A percentile compares a stretch with the other conserved stretches of the same genome.
These are phyloP conservation scores for Pristionchus japonicus DNA, from an alignment of 2,888 invertebrate genomes.

Conservation along the genomic window DNA sequence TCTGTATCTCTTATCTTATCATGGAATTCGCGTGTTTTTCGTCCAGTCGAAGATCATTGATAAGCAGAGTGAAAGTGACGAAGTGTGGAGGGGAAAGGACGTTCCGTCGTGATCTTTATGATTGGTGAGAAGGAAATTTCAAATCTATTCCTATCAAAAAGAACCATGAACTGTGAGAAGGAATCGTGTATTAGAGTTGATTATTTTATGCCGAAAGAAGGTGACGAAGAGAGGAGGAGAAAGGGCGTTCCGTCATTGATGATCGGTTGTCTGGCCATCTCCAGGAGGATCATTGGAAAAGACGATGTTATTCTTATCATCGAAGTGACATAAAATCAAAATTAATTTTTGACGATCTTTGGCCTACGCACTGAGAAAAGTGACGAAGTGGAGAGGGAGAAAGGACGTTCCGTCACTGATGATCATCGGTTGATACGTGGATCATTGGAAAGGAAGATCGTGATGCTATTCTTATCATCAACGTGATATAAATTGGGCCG, in stretches of 20 bases:
- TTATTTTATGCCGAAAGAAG: too few relatives aligned
- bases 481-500: too few relatives aligned
- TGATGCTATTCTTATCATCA: too few relatives aligned
- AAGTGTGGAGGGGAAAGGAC: too few relatives aligned
- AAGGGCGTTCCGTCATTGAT: neutral
- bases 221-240: too few relatives aligned
- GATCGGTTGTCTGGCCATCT: neutral
- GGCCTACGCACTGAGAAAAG: neutral
- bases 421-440: neutral
- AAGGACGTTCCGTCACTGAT: neutral
- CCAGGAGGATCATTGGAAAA: neutral
- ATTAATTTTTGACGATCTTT: too few relatives aligned
- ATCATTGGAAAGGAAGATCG: too few relatives aligned
- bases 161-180: too few relatives aligned
- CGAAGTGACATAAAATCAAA: neutral
- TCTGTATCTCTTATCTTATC: neutral
- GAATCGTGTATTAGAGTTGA: too few relatives aligned
- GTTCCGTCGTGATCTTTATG: too few relatives aligned
- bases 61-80: neutral
- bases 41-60: neutral
- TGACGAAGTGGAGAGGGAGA: neutral
- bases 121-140: too few relatives aligned
- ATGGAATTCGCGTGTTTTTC: neutral
- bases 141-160: too few relatives aligned
- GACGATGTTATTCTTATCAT: neutral